These are phyloP conservation scores for Hoplostethus atlanticus DNA, from an alignment of 2,797 vertebrate genomes.

Conservation along the genomic window DNA sequence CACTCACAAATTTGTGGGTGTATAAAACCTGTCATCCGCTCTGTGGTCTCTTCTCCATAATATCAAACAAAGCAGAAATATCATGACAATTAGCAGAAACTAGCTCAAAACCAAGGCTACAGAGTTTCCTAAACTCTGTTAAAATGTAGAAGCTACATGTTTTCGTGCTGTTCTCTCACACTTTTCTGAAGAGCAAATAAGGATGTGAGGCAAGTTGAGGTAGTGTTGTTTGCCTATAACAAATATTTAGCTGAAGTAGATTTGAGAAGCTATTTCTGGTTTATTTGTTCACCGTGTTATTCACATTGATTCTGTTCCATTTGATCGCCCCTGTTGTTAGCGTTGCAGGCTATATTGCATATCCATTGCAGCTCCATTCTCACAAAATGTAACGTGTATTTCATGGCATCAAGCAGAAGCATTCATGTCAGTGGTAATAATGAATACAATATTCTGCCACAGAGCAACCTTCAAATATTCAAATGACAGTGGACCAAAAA, in stretches of 20 bases:
- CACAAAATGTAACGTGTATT: conserved; percentile 19
- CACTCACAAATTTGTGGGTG: conserved; percentile 3
- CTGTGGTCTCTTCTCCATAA: background rate
- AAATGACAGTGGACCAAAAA: conserved; percentile 41
- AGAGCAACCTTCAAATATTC: conserved; percentile 48
- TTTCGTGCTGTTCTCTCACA: background rate
- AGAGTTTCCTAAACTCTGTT: no score
- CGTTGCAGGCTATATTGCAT: conserved; percentile 1
- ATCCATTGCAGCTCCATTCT: conserved; percentile 17
- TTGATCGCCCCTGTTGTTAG: background rate
- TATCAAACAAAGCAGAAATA: background rate
- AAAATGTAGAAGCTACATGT: no score
- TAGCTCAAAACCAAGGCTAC: background rate
- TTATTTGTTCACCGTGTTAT: conserved; percentile 20
- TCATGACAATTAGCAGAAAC: background rate
- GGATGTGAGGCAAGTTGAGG: background rate
- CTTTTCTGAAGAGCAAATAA: conserved; percentile 3
- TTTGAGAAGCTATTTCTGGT: conserved; percentile 4
- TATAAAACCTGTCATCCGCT: background rate
- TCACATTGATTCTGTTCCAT: conserved; percentile 18
- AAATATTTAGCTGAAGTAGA: conserved; percentile 2
- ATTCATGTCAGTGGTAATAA: conserved; percentile 40
- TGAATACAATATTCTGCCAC: conserved; percentile 35
- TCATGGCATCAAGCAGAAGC: conserved; percentile 33
- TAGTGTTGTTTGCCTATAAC: background rate